Conservation (phyloP, 2,113 vertebrate genomes). For the Hirundichthys speculiger region DNA sequence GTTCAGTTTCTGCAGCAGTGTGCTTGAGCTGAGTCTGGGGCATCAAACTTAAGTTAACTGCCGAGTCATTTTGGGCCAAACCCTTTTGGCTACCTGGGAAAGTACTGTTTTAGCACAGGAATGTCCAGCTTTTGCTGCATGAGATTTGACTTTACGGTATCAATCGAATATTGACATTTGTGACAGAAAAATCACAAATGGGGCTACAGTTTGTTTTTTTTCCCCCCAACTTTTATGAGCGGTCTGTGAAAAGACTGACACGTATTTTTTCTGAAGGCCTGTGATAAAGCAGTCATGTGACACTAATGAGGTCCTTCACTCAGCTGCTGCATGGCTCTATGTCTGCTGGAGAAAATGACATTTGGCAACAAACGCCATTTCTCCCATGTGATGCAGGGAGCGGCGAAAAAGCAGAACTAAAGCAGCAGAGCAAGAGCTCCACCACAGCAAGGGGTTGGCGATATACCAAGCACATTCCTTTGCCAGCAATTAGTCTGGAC, state of each 20-base stretch:
- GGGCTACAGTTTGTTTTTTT: background rate
- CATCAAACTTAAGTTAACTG: no score
- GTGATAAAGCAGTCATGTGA: constrained; percentile 10
- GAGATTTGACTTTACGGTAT: background rate
- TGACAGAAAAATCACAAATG: background rate
- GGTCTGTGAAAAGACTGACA: no score
- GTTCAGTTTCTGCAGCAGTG: no score
- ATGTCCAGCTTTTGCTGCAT: background rate
- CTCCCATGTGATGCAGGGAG: constrained; percentile 20
- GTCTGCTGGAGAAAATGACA: constrained; percentile 2
- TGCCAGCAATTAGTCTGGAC: constrained; percentile 66
- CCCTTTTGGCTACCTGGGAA: background rate
- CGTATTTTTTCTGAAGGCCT: no score
- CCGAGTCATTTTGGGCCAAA: background rate
- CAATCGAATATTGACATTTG: background rate
- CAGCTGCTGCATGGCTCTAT: constrained; percentile 13
- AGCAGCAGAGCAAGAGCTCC: constrained; percentile 25
- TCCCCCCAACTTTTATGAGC: no score
- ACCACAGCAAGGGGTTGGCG: no score
- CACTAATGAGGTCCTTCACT: constrained; percentile 26
- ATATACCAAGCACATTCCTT: constrained; percentile 42
- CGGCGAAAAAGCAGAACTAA: constrained; percentile 29
- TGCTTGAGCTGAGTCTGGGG: background rate
- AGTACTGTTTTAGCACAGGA: constrained; percentile 1
- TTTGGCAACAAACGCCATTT: constrained; percentile 32